phyloP scores from a whole-genome alignment of 1,140 invertebrate genomes.

The Bradysia coprophila region DNA sequence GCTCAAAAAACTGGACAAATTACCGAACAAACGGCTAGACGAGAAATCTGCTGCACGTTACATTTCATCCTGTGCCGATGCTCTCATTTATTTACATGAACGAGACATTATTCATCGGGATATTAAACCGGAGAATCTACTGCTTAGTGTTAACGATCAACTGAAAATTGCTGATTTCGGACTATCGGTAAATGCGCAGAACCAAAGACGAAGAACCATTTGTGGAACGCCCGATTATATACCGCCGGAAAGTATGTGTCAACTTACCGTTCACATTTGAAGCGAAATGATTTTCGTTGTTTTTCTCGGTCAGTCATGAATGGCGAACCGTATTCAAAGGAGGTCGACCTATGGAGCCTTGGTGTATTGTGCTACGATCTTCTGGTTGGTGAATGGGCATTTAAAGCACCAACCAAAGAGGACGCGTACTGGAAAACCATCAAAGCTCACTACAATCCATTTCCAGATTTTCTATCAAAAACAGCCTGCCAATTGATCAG shows the following conservation, averaged over 20 bases:
- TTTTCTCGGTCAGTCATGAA: constrained; percentile 24
- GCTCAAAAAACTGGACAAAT: constrained; percentile 49
- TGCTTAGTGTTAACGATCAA: constrained; percentile 66
- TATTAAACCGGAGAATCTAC: constrained; percentile 80
- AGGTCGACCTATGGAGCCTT: constrained; percentile 84
- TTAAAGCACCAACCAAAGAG: constrained; percentile 40
- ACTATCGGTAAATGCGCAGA: constrained; percentile 90
- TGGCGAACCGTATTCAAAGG: constrained; percentile 62
- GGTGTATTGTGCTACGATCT: constrained; percentile 86
- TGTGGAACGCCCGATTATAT: constrained; percentile 93
- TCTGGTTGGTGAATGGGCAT: constrained; percentile 78
- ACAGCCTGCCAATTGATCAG: constrained; percentile 67
- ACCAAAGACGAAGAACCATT: constrained; percentile 74
- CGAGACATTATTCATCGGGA: constrained; percentile 93
- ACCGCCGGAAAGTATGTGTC: constrained; percentile 68
- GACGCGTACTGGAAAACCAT: constrained; percentile 75
- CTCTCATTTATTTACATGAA: constrained; percentile 79
- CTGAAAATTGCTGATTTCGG: constrained; percentile 95
- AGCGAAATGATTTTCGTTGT: no score
- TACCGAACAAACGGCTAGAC: constrained; percentile 47
- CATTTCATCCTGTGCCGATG: constrained; percentile 70
- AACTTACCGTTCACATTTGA: neutral
- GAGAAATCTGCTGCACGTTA: constrained; percentile 58
- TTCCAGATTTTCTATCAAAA: constrained; percentile 59
- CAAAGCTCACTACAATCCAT: constrained; percentile 58